Percentiles rank a stretch among this genome's conserved stretches.
Conservation (phyloP, 2,113 vertebrate species). For the Perca flavescens region DNA sequence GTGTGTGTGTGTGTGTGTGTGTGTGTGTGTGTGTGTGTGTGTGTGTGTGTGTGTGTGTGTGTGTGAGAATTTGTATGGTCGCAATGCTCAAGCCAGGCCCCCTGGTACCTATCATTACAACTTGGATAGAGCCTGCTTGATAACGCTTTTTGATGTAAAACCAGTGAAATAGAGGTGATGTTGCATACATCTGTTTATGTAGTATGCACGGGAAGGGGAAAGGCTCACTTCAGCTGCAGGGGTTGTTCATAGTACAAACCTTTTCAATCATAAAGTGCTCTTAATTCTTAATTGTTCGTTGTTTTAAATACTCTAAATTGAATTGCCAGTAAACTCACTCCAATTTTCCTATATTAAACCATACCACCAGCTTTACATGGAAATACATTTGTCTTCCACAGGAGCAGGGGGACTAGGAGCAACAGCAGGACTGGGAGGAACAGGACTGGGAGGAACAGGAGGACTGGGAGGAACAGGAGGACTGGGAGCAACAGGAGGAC, state of each 20-base stretch:
- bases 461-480: conserved; percentile 3
- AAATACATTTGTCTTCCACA: conserved; percentile 9
- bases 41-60: no score
- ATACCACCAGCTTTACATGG: neutral
- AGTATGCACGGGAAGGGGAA: no score
- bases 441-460: conserved; percentile 1
- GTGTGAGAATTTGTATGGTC: no score
- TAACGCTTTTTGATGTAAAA: neutral
- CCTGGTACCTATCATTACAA: neutral
- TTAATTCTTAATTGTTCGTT: neutral
- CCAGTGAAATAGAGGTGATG: neutral
- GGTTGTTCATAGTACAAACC: no score
- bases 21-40: no score
- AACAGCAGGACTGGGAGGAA: neutral
- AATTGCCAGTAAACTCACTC: neutral
- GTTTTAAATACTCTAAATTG: neutral
- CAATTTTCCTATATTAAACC: no score
- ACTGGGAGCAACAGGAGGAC: no score
- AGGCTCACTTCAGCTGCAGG: neutral
- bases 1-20: no score
- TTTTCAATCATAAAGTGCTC: neutral
- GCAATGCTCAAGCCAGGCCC: neutral
- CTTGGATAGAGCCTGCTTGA: neutral
- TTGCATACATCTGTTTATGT: no score
- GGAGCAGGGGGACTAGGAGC: conserved; percentile 22